phyloP scores from a whole-genome alignment of 2,888 invertebrate species.

The Amaurobius ferox region DNA sequence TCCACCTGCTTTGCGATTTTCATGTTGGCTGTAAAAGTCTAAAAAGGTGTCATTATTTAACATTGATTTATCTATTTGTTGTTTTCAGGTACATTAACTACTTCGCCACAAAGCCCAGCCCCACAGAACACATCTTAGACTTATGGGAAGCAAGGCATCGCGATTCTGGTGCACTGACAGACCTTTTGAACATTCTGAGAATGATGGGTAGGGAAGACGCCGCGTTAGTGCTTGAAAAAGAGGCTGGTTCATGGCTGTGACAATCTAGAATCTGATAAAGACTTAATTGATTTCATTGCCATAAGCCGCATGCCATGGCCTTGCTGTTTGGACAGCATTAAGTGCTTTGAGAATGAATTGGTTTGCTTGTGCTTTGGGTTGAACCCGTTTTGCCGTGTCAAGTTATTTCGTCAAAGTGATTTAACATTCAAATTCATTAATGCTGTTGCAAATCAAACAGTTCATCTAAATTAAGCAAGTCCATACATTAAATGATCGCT shows the following conservation, averaged over 20 bases:
- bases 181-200: conserved; percentile 88
- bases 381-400: too few relatives aligned
- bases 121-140: conserved; percentile 95
- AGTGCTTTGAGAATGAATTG: too few relatives aligned
- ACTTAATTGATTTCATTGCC: background rate
- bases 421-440: too few relatives aligned
- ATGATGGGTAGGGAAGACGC: conserved; percentile 92
- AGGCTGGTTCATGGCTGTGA: conserved; percentile 79
- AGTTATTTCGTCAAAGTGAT: too few relatives aligned
- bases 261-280: background rate
- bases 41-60: too few relatives aligned
- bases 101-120: conserved; percentile 96
- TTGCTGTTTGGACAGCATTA: background rate
- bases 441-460: too few relatives aligned
- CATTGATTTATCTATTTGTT: background rate
- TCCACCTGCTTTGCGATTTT: too few relatives aligned
- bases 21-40: too few relatives aligned
- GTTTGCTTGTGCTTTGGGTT: too few relatives aligned
- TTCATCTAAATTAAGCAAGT: too few relatives aligned
- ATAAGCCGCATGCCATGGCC: background rate
- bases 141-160: conserved; percentile 95
- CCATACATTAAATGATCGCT: too few relatives aligned
- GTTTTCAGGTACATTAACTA: conserved; percentile 88
- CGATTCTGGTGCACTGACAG: conserved; percentile 86
- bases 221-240: conserved; percentile 87